phyloP scores from a whole-genome alignment of 2,797 vertebrate genomes.

The Tamandua tetradactyla region DNA sequence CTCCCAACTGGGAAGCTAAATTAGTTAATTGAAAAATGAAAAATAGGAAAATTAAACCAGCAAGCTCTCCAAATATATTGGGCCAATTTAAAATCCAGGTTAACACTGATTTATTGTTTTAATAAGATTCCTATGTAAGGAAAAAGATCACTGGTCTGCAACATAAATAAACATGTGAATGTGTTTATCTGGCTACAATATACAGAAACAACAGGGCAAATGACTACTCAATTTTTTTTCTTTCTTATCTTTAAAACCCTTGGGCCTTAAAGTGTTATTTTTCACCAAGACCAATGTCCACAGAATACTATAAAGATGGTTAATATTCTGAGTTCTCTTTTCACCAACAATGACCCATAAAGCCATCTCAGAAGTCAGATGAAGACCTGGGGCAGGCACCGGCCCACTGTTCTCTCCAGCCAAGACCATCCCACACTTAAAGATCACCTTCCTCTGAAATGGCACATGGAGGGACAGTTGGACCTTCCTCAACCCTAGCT shows the following conservation, averaged over 20 bases:
- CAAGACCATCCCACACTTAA: not conserved
- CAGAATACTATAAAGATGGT: not conserved
- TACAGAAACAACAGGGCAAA: conserved; percentile 34
- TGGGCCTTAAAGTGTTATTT: conserved; percentile 15
- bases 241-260: conserved; percentile 17
- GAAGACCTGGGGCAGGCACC: not conserved
- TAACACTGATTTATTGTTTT: conserved; percentile 84
- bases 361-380: not conserved
- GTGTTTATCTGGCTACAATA: conserved; percentile 55
- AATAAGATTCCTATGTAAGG: conserved; percentile 80
- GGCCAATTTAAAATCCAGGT: conserved; percentile 76
- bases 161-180: conserved; percentile 68
- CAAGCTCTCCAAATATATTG: conserved; percentile 64
- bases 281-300: conserved; percentile 25
- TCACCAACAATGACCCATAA: not conserved
- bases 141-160: conserved; percentile 73
- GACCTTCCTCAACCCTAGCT: too few relatives aligned
- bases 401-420: not conserved
- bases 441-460: not conserved
- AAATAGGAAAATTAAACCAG: conserved; percentile 78
- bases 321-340: not conserved
- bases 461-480: not conserved
- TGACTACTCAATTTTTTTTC: conserved; percentile 4
- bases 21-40: conserved; percentile 81
- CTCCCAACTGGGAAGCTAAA: conserved; percentile 67